These are phyloP conservation scores for Zaprionus nigranus DNA, from an alignment of 1,140 invertebrate genomes.

Conservation along the genomic window DNA sequence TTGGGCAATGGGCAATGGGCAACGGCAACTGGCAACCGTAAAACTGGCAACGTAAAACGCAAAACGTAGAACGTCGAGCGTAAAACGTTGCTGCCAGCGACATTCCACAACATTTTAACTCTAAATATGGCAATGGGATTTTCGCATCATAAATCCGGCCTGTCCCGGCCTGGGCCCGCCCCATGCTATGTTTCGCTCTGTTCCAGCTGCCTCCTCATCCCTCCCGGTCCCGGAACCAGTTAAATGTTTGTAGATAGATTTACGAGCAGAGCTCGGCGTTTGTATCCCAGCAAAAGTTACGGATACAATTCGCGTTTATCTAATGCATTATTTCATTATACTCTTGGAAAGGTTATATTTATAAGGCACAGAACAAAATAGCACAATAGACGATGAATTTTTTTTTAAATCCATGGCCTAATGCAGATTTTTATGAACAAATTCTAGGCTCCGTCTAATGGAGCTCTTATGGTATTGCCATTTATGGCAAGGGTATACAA, in stretches of 20 bases:
- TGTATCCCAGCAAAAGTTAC: constrained; percentile 12
- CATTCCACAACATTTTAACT: constrained; percentile 33
- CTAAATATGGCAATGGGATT: constrained; percentile 50
- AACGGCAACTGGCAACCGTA: constrained; percentile 17
- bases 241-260: constrained; percentile 41
- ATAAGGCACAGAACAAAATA: background rate
- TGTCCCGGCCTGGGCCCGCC: background rate
- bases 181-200: background rate
- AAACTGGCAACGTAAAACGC: constrained; percentile 18
- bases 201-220: constrained; percentile 1
- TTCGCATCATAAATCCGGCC: constrained; percentile 64
- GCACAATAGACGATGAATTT: no score
- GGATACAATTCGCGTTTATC: constrained; percentile 39
- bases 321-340: constrained; percentile 7
- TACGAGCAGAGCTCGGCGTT: constrained; percentile 18
- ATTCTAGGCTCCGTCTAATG: no score
- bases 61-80: constrained; percentile 19
- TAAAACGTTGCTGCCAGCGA: constrained; percentile 41
- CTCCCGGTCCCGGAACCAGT: constrained; percentile 26
- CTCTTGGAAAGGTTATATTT: background rate
- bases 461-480: background rate
- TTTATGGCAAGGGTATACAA: background rate
- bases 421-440: no score
- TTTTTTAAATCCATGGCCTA: no score
- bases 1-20: background rate